phyloP scores from a whole-genome alignment of 2,888 invertebrate species.

The Melipona beecheii region DNA sequence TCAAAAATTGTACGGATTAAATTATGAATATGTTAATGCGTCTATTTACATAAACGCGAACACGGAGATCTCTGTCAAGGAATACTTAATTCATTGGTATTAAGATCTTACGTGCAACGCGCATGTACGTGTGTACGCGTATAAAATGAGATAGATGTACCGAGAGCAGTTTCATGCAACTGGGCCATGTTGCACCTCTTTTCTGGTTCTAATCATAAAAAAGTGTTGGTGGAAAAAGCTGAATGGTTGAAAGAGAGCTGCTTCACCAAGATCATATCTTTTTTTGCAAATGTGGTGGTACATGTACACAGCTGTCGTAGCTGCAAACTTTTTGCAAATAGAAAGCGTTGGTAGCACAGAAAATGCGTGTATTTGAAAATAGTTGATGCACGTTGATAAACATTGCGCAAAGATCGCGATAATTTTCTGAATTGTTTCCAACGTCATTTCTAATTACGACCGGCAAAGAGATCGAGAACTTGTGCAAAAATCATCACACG shows the following conservation, averaged over 20 bases:
- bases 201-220: not conserved
- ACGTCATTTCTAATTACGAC: not conserved
- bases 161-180: not conserved
- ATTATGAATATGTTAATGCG: not conserved
- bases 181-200: not conserved
- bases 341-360: not conserved
- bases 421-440: not conserved
- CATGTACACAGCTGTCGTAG: not conserved
- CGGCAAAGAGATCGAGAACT: not conserved
- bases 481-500: not conserved
- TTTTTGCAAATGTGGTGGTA: not conserved
- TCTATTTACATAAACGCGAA: not conserved
- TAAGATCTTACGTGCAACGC: not conserved
- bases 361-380: not conserved
- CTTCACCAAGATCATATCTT: not conserved
- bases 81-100: not conserved
- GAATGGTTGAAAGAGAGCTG: slow-evolving; percentile 2
- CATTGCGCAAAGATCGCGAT: not conserved
- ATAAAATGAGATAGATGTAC: not conserved
- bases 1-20: not conserved
- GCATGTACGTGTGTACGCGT: not conserved
- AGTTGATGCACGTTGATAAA: not conserved
- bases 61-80: not conserved
- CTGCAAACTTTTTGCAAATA: not conserved
- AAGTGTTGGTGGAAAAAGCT: slow-evolving; percentile 1